These are phyloP conservation scores for Calameuta pallipes DNA, from an alignment of 2,888 invertebrate genomes.

Conservation along the genomic window DNA sequence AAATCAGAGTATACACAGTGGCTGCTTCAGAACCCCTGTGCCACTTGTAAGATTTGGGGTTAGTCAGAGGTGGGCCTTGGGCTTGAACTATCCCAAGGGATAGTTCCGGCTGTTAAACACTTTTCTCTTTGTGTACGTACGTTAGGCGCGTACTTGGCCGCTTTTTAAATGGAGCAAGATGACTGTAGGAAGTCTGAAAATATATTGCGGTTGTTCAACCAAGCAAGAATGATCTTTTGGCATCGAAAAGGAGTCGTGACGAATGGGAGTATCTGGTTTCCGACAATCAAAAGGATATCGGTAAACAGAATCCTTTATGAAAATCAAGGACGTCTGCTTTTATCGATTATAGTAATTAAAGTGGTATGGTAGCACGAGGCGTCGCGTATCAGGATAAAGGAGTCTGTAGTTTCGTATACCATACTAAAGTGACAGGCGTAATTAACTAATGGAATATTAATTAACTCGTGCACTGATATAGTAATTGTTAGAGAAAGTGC, in stretches of 20 bases:
- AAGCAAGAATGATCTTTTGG: neutral
- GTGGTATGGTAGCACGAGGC: neutral
- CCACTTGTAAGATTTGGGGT: conserved; percentile 23
- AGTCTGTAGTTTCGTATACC: neutral
- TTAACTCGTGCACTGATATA: conserved; percentile 29
- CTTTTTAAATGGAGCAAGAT: conserved; percentile 8
- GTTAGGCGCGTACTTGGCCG: neutral
- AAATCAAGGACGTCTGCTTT: neutral
- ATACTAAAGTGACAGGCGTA: neutral
- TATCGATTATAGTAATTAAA: neutral
- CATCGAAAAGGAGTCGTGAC: neutral
- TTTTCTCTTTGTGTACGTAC: conserved; percentile 16
- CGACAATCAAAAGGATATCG: neutral
- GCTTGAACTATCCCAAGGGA: neutral
- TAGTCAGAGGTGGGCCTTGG: conserved; percentile 12
- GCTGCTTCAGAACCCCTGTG: conserved; percentile 6
- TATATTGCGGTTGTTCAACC: conserved; percentile 14
- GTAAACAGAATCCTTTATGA: neutral
- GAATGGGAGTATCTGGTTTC: neutral
- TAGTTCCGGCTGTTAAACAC: conserved; percentile 16
- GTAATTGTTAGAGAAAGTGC: conserved; percentile 20
- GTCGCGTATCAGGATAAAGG: neutral
- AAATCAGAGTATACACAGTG: conserved; percentile 49
- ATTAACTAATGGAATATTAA: conserved; percentile 32
- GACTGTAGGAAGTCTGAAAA: conserved; percentile 5